Conservation (phyloP, 1,140 invertebrate species). For the Cyrtorhinus lividipennis region DNA sequence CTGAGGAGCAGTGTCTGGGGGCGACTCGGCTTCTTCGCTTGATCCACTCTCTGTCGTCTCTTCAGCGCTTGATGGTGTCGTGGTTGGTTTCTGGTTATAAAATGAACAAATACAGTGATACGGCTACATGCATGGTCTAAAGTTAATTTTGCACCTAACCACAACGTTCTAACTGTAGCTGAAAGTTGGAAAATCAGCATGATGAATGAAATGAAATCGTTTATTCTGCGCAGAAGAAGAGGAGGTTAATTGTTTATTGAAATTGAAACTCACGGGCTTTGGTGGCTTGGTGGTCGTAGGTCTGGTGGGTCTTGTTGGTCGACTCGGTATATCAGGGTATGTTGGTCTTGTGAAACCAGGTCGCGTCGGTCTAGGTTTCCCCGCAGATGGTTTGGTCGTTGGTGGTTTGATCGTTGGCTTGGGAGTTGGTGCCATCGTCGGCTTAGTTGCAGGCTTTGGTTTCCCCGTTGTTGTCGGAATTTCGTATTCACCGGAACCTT, state of each 20-base stretch:
- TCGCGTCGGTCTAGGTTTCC: constrained; percentile 17
- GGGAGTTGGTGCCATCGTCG: background rate
- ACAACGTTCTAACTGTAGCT: too few species aligned
- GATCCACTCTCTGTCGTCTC: background rate
- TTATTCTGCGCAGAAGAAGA: too few species aligned
- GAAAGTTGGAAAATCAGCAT: too few species aligned
- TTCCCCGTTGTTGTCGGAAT: background rate
- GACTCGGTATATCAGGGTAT: constrained; percentile 3
- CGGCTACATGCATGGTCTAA: background rate
- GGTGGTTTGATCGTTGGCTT: constrained; percentile 13
- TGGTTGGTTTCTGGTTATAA: background rate
- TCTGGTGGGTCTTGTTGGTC: background rate
- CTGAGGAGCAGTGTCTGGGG: constrained; percentile 2
- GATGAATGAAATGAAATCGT: too few species aligned
- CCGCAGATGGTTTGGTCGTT: constrained; percentile 14
- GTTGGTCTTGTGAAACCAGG: constrained; percentile 7
- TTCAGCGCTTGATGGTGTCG: background rate
- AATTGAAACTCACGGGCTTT: background rate
- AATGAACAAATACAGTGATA: too few species aligned
- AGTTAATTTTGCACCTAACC: too few species aligned
- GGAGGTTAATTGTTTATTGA: too few species aligned
- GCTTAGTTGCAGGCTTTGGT: constrained; percentile 8
- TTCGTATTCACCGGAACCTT: constrained; percentile 10
- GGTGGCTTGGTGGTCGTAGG: background rate
- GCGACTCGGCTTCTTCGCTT: background rate